A percentile compares a stretch with the other conserved stretches of the same genome.
Conservation (phyloP, 2,797 vertebrate species). For the Enteromius unitaeniatus region DNA sequence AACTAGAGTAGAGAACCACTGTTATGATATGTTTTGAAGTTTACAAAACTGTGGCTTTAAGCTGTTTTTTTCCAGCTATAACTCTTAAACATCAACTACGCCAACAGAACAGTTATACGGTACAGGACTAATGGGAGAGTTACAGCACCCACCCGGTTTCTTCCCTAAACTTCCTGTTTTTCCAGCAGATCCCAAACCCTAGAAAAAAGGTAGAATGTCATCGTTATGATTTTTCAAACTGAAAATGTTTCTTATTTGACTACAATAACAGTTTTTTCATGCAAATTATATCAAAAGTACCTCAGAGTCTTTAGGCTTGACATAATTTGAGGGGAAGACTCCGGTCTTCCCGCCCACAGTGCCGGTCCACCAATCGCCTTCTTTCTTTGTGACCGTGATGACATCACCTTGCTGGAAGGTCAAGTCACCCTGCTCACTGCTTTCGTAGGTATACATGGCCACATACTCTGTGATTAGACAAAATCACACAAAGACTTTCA, state of each 20-base stretch:
- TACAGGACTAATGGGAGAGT: background rate
- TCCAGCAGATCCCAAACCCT: constrained; percentile 90
- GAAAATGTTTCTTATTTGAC: background rate
- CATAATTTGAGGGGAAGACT: constrained; percentile 98
- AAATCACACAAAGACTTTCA: constrained; percentile 8
- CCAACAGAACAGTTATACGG: background rate
- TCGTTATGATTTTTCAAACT: background rate
- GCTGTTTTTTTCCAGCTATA: background rate
- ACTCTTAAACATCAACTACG: background rate
- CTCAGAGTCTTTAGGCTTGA: constrained; percentile 90
- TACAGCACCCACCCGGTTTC: constrained; percentile 88
- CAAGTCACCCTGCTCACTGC: constrained; percentile 96
- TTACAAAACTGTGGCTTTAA: background rate
- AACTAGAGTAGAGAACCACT: background rate
- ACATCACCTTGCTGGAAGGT: constrained; percentile 98
- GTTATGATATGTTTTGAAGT: background rate
- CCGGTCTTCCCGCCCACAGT: constrained; percentile 89
- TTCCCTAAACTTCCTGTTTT: constrained; percentile 97
- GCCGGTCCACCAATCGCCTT: constrained; percentile 99
- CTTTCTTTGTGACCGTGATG: constrained; percentile 95
- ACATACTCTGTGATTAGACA: constrained; percentile 83
- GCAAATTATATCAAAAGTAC: constrained; percentile 46
- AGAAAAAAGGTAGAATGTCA: background rate
- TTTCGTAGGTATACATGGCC: constrained; percentile 99
- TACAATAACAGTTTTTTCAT: background rate